Conservation (phyloP, 1,140 invertebrate species). For the Trypoxylus dichotomus region DNA sequence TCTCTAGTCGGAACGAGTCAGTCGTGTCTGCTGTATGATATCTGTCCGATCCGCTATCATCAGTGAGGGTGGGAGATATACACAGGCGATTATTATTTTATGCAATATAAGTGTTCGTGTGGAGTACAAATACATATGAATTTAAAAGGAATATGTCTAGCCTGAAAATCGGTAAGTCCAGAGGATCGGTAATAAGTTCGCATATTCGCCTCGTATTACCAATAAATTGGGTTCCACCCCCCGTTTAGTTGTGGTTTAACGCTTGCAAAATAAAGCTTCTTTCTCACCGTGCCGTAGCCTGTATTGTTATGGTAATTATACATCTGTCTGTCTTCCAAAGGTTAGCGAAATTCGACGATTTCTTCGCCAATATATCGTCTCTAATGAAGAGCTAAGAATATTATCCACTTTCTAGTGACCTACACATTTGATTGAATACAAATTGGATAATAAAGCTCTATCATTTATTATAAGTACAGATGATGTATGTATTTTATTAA, state of each 20-base stretch:
- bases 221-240: slow-evolving; percentile 46
- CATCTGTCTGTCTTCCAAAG: slow-evolving; percentile 17
- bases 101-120: slow-evolving; percentile 30
- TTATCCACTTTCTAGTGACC: slow-evolving; percentile 30
- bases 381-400: background rate
- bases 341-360: background rate
- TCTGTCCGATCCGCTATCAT: background rate
- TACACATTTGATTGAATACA: slow-evolving; percentile 29
- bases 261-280: background rate
- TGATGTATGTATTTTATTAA: slow-evolving; percentile 28
- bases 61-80: slow-evolving; percentile 32
- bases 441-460: slow-evolving; percentile 28
- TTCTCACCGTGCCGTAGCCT: slow-evolving; percentile 6
- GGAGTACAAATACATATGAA: slow-evolving; percentile 39
- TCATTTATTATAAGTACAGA: background rate
- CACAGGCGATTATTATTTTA: slow-evolving; percentile 11
- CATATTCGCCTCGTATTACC: slow-evolving; percentile 27
- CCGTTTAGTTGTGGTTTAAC: background rate
- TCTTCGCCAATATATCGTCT: background rate
- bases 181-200: slow-evolving; percentile 17
- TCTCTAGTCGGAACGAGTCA: slow-evolving; percentile 18
- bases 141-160: slow-evolving; percentile 62
- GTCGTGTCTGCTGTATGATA: slow-evolving; percentile 15
- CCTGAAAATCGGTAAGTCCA: slow-evolving; percentile 64
- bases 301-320: slow-evolving; percentile 28